Evolutionary conservation across 2,113 vertebrate species (phyloP).

Genomic region (Syngnathus floridae): DNA sequence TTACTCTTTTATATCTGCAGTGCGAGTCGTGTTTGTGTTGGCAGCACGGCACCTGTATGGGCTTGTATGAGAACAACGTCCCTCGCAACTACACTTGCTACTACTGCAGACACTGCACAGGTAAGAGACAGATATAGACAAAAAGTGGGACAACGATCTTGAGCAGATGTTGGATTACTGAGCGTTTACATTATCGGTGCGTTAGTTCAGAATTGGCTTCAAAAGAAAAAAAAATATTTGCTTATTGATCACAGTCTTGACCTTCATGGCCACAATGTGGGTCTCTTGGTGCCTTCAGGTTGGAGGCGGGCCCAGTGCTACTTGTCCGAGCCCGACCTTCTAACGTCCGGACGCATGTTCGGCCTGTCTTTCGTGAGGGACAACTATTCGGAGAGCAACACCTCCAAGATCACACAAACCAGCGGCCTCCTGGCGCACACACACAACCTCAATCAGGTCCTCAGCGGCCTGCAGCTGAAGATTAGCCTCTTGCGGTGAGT

Average conservation of each 20-base stretch:
- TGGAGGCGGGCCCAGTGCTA: conserved; percentile 83
- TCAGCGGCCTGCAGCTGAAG: conserved; percentile 89
- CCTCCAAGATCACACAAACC: conserved; percentile 87
- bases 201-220: too few species aligned
- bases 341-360: conserved; percentile 88
- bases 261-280: neutral
- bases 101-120: conserved; percentile 89
- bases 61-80: conserved; percentile 89
- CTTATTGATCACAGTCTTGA: too few species aligned
- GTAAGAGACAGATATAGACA: conserved; percentile 51
- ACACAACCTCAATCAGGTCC: conserved; percentile 81
- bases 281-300: conserved; percentile 56
- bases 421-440: conserved; percentile 87
- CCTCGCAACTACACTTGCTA: conserved; percentile 93
- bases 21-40: conserved; percentile 95
- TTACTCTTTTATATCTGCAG: conserved; percentile 50
- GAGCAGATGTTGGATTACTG: neutral
- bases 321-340: conserved; percentile 87
- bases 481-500: conserved; percentile 92
- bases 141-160: neutral
- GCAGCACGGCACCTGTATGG: conserved; percentile 98
- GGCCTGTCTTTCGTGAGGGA: conserved; percentile 89
- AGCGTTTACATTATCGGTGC: too few species aligned
- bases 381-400: conserved; percentile 90
- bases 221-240: too few species aligned